phyloP scores from a whole-genome alignment of 2,888 invertebrate species.

The Ischnus inquisitorius region DNA sequence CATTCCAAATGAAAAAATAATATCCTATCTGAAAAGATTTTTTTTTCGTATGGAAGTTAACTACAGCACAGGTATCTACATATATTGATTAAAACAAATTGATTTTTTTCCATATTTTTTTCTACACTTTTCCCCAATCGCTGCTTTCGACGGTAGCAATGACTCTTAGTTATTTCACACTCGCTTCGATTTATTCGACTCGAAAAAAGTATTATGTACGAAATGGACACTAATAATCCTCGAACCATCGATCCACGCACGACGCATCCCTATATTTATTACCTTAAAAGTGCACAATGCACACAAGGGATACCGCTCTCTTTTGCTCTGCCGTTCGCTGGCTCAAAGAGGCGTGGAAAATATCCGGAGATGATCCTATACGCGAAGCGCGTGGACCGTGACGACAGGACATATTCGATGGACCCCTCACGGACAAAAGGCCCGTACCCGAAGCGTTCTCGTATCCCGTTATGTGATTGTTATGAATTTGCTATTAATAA shows the following conservation, averaged over 20 bases:
- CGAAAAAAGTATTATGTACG: constrained; percentile 29
- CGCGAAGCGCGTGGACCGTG: constrained; percentile 76
- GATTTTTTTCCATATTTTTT: not conserved
- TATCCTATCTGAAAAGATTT: not conserved
- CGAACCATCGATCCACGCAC: constrained; percentile 67
- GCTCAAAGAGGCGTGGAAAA: constrained; percentile 79
- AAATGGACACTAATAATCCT: constrained; percentile 39
- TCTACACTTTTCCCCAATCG: not conserved
- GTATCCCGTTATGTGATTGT: constrained; percentile 83
- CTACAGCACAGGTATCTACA: too few relatives aligned
- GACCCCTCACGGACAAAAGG: constrained; percentile 71
- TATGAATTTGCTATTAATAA: constrained; percentile 85
- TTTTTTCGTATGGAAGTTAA: not conserved
- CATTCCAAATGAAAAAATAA: not conserved
- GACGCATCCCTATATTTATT: constrained; percentile 66
- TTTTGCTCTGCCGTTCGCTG: constrained; percentile 40
- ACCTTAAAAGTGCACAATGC: constrained; percentile 11
- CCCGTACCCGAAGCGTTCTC: constrained; percentile 46
- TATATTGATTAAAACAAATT: too few relatives aligned
- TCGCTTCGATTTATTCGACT: not conserved
- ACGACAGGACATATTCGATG: constrained; percentile 77
- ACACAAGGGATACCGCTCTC: constrained; percentile 41
- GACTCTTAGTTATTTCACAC: not conserved
- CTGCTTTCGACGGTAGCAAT: not conserved
- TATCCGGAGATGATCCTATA: constrained; percentile 74